Percentiles rank a stretch among this genome's conserved stretches.
Evolutionary conservation across 2,113 vertebrate genomes (phyloP).

Genomic region (Vanacampus margaritifer): DNA sequence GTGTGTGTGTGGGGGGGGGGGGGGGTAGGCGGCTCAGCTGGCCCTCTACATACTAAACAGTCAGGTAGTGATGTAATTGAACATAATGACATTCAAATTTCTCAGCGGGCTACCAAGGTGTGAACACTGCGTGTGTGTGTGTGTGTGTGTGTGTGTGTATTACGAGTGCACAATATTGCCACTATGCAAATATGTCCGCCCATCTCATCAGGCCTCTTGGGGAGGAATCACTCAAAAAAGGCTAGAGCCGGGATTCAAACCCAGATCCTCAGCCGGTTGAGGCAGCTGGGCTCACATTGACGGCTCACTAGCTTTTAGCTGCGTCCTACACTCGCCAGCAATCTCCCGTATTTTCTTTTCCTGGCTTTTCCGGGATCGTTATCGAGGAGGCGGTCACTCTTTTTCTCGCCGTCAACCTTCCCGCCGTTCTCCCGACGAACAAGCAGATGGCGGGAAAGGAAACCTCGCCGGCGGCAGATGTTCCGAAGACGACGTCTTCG

Average conservation of each 20-base stretch:
- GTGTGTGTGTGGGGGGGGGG: constrained; percentile 26
- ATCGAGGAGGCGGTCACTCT: too few relatives aligned
- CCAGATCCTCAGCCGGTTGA: too few relatives aligned
- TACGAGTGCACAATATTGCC: neutral
- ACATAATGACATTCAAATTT: constrained; percentile 66
- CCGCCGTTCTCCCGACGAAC: neutral
- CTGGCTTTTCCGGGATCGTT: too few relatives aligned
- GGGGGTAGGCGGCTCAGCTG: too few relatives aligned
- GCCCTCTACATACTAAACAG: constrained; percentile 54
- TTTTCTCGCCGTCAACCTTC: neutral
- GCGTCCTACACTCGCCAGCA: neutral
- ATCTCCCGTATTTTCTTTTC: neutral
- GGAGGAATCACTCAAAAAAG: neutral
- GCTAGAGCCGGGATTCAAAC: too few relatives aligned
- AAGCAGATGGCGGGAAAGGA: neutral
- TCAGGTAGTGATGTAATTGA: constrained; percentile 61
- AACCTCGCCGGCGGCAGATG: neutral
- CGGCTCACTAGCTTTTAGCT: too few relatives aligned
- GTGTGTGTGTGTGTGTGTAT: too few relatives aligned
- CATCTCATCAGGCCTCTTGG: neutral
- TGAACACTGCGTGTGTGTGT: too few relatives aligned
- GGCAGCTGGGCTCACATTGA: too few relatives aligned
- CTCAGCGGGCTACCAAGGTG: constrained; percentile 40
- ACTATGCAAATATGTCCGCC: neutral
- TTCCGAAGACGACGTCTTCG: neutral